A percentile compares a stretch with the other conserved stretches of the same genome.
phyloP scores from a whole-genome alignment of 2,888 invertebrate species.

The Arrhopalites spinosus region DNA sequence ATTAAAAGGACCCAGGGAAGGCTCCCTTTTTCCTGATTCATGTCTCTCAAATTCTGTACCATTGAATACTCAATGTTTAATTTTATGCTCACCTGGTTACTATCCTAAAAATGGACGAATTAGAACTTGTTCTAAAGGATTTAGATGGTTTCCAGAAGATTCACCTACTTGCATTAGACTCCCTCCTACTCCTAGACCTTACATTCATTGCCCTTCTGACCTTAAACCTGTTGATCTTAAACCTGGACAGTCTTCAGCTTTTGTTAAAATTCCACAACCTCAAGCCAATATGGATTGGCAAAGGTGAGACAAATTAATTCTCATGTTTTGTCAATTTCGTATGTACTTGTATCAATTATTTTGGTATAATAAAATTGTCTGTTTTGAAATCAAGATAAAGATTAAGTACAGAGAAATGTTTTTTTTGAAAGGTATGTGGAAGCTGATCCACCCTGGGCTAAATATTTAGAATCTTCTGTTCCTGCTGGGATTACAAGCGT shows the following conservation, averaged over 20 bases:
- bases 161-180: slow-evolving; percentile 55
- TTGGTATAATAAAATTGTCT: no score
- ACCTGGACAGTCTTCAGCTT: slow-evolving; percentile 61
- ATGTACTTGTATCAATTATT: no score
- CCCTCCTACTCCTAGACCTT: slow-evolving; percentile 61
- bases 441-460: slow-evolving; percentile 68
- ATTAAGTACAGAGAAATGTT: no score
- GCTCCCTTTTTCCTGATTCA: slow-evolving; percentile 63
- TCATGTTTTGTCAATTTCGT: neutral
- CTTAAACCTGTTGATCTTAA: slow-evolving; percentile 65
- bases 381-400: no score
- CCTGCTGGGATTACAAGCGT: slow-evolving; percentile 63
- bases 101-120: slow-evolving; percentile 56
- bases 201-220: slow-evolving; percentile 69
- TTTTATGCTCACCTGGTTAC: slow-evolving; percentile 56
- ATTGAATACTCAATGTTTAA: slow-evolving; percentile 59
- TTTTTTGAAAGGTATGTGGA: slow-evolving; percentile 63
- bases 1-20: slow-evolving; percentile 62
- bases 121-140: slow-evolving; percentile 54
- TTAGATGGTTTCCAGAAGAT: slow-evolving; percentile 56
- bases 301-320: slow-evolving; percentile 59
- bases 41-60: slow-evolving; percentile 62
- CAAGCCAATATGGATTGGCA: slow-evolving; percentile 71
- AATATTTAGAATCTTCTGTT: slow-evolving; percentile 66
- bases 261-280: slow-evolving; percentile 64